Evolutionary conservation across 2,797 vertebrate species (phyloP).

Genomic region (Sebastes nivosus): DNA sequence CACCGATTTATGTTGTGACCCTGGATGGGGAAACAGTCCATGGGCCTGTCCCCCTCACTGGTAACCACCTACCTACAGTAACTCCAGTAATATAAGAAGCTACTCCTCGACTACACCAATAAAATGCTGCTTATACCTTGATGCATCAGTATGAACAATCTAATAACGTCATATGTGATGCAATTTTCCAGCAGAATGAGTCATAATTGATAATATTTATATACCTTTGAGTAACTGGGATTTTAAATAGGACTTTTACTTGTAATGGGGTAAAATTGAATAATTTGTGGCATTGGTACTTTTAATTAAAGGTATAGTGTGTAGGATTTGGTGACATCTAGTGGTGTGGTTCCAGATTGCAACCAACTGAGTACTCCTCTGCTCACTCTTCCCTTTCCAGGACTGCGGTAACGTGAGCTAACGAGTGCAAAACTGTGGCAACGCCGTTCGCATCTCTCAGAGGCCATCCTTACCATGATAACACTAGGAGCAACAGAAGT

Average conservation of each 20-base stretch:
- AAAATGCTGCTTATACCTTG: background rate
- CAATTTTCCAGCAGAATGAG: too few relatives aligned
- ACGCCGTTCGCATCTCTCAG: fast-evolving
- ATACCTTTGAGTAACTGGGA: background rate
- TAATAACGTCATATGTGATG: background rate
- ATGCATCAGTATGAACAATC: background rate
- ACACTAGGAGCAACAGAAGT: too few relatives aligned
- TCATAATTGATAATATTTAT: too few relatives aligned
- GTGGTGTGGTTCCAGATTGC: too few relatives aligned
- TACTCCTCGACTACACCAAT: too few relatives aligned
- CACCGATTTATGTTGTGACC: background rate
- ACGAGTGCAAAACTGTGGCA: fast-evolving
- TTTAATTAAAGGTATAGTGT: too few relatives aligned
- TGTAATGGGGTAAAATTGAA: background rate
- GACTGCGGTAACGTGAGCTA: too few relatives aligned
- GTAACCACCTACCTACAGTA: background rate
- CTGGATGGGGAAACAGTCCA: background rate
- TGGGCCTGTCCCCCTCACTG: background rate
- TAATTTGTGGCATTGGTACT: background rate
- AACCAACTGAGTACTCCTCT: too few relatives aligned
- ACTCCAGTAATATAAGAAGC: background rate
- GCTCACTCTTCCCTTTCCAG: fast-evolving
- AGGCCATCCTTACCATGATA: too few relatives aligned
- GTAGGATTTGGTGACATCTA: too few relatives aligned
- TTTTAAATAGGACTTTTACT: background rate